Evolutionary conservation across 2,113 vertebrate species (phyloP).

Genomic region (Neofelis nebulosa): DNA sequence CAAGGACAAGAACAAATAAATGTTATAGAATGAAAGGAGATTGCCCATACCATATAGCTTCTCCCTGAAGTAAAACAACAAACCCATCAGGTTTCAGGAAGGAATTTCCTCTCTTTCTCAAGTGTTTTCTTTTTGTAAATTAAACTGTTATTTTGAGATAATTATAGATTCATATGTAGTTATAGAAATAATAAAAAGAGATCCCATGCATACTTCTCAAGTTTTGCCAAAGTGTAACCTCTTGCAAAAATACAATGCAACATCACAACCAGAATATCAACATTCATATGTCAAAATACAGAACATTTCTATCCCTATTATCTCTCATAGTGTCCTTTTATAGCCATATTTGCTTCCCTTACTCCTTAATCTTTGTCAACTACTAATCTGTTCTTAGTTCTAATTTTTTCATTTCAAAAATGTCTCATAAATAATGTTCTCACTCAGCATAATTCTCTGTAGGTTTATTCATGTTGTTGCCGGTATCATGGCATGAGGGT

Average conservation of each 20-base stretch:
- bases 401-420: not conserved
- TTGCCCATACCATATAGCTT: not conserved
- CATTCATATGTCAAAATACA: not conserved
- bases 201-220: not conserved
- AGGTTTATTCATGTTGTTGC: not conserved
- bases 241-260: not conserved
- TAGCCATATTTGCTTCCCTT: not conserved
- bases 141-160: not conserved
- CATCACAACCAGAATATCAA: not conserved
- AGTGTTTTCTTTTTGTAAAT: not conserved
- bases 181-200: not conserved
- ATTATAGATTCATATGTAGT: not conserved
- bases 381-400: not conserved
- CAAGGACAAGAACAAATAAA: conserved; percentile 45
- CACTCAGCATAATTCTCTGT: not conserved
- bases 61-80: not conserved
- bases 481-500: not conserved
- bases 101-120: not conserved
- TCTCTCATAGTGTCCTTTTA: not conserved
- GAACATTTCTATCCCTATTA: not conserved
- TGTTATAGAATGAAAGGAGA: not conserved
- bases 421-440: not conserved
- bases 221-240: not conserved
- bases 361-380: not conserved
- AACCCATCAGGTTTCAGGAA: not conserved